Base-by-base conservation (phyloP, 2,797 vertebrate species). In the Sebastiscus tertius region DNA sequence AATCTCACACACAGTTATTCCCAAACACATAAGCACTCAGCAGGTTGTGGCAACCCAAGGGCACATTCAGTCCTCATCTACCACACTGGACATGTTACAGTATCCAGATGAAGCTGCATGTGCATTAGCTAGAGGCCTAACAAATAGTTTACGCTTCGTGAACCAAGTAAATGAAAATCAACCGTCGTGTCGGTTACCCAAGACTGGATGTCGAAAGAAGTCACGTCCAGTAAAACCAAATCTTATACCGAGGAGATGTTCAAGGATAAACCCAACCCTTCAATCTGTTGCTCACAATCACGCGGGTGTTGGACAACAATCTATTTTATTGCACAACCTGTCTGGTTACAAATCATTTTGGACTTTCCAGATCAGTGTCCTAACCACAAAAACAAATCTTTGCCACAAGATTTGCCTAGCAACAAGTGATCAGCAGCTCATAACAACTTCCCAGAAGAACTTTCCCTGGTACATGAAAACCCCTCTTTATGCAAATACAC, bases 21-120 rank as follows among this genome's bases (percentile, higher is more conserved):
- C 59, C 58, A 77, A 80, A 80, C 74, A 88, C 34, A 26, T 39
- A 54, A 63, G 77, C 69, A 77, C 29, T 14, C 49, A 58, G 31
- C 65, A 39, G 61, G 42, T 10, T 31, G 63, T 59, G 59, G 61
- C 46, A 62, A 52, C 69, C 61, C 61, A 55, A 77, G 71, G 67
- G 70, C 80, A 92, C 88, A 90, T 77, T 80, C 73, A 89, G 90
- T 92, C 80, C 89, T 82, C 65, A 12, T 61, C 58, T 7, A 4
- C 34, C 55, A 36, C 22, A n/a, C 59, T 66, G 29, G 65, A 83
- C n/a, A 31, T 39, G 31, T 46, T 12, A 33, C 83, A 85, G 55
- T 2, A 62, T 33, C 22, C 14, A 59, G 42, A 20, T 68, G 59
- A 26, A 74, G 63, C 2, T 22, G 4, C 16, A 16, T 61, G 14